Conservation (phyloP, 2,797 vertebrate species). For the Glossophaga mutica region DNA sequence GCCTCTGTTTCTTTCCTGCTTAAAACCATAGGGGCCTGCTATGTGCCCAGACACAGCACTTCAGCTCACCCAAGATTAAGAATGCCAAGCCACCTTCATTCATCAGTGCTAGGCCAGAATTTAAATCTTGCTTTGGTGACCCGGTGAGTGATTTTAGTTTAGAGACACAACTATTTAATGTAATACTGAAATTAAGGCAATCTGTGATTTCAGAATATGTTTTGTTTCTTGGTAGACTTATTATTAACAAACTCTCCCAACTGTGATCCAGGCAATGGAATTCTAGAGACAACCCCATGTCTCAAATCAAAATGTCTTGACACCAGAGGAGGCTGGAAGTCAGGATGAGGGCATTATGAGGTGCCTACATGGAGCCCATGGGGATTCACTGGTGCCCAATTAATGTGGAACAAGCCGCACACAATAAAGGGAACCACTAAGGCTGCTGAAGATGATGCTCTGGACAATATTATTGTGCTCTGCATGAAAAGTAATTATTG, state of each 20-base stretch:
- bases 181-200: neutral
- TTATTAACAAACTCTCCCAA: neutral
- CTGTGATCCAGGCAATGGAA: neutral
- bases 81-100: neutral
- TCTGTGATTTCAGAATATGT: neutral
- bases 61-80: neutral
- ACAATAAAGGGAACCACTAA: neutral
- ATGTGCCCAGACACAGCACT: neutral
- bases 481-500: neutral
- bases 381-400: neutral
- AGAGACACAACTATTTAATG: neutral
- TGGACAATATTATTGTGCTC: neutral
- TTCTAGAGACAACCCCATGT: neutral
- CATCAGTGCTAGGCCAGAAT: neutral
- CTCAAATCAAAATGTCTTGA: neutral
- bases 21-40: neutral
- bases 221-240: neutral
- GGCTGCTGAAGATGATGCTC: neutral
- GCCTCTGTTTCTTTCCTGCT: neutral
- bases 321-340: neutral
- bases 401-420: neutral
- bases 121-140: neutral
- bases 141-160: neutral
- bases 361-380: neutral
- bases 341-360: neutral